Conservation (phyloP, 1,140 invertebrate species). For the Bacillus rossius region DNA sequence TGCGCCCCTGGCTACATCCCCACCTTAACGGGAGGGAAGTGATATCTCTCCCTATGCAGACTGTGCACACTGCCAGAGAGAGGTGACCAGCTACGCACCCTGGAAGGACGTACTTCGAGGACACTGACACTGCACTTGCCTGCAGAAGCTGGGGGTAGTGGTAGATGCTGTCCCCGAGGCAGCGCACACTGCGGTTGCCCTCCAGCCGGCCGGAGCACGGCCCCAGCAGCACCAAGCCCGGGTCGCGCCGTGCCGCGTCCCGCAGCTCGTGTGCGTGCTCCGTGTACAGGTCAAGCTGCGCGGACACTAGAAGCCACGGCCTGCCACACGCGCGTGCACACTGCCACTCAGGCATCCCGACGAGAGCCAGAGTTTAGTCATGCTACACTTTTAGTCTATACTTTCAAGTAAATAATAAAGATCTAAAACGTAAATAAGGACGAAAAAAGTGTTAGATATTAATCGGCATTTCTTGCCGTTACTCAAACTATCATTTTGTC, state of each 20-base stretch:
- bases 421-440: neutral
- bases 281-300: conserved; percentile 77
- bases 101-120: too few species aligned
- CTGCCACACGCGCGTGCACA: conserved; percentile 43
- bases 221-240: conserved; percentile 60
- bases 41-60: too few species aligned
- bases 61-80: too few species aligned
- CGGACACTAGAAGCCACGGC: conserved; percentile 62
- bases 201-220: conserved; percentile 49
- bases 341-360: too few species aligned
- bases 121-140: conserved; percentile 49
- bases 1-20: too few species aligned
- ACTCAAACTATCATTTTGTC: neutral
- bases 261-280: conserved; percentile 65
- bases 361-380: too few species aligned
- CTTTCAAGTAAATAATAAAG: too few species aligned
- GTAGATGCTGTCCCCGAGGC: conserved; percentile 56
- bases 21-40: too few species aligned
- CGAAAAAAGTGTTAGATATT: neutral
- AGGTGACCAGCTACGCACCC: too few species aligned
- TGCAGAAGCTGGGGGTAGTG: conserved; percentile 75
- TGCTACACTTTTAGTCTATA: too few species aligned
- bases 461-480: neutral
- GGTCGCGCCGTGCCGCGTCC: conserved; percentile 51
- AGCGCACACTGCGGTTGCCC: conserved; percentile 60